These are phyloP conservation scores for Alligator mississippiensis DNA, from an alignment of 2,113 vertebrate species.

Conservation along the genomic window DNA sequence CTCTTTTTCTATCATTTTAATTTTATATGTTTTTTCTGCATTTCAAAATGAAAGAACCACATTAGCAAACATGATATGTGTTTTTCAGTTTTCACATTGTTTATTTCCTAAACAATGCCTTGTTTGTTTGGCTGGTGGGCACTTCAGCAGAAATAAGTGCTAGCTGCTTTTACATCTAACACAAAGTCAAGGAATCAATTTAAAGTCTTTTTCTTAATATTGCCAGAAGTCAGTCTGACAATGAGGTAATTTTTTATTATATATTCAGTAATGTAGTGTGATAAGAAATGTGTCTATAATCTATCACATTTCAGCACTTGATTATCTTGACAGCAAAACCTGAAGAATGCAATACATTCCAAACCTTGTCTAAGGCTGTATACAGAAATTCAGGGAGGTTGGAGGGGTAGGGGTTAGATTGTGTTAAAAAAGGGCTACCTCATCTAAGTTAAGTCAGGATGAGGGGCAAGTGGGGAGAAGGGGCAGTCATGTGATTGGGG, in stretches of 20 bases:
- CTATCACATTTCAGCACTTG: background rate
- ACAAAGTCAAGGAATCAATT: background rate
- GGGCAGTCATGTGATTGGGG: too few species aligned
- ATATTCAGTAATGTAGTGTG: background rate
- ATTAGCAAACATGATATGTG: background rate
- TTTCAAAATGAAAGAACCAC: background rate
- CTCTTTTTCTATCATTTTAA: slow-evolving; percentile 12
- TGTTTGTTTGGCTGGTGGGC: background rate
- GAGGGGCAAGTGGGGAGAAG: too few species aligned
- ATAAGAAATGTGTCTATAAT: background rate
- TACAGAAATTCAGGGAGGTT: too few species aligned
- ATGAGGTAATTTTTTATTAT: background rate
- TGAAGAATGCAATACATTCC: too few species aligned
- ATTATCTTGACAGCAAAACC: background rate
- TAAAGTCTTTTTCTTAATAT: background rate
- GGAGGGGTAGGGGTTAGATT: background rate
- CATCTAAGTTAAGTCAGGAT: background rate
- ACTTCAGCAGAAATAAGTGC: background rate
- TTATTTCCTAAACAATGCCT: background rate
- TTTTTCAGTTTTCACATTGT: background rate
- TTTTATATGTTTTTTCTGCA: background rate
- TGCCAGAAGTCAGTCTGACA: background rate
- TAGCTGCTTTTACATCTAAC: background rate
- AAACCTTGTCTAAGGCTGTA: too few species aligned
- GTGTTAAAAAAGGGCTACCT: too few species aligned